Evolutionary conservation across 1,140 invertebrate genomes (phyloP).

Genomic region (Ceratitis capitata): DNA sequence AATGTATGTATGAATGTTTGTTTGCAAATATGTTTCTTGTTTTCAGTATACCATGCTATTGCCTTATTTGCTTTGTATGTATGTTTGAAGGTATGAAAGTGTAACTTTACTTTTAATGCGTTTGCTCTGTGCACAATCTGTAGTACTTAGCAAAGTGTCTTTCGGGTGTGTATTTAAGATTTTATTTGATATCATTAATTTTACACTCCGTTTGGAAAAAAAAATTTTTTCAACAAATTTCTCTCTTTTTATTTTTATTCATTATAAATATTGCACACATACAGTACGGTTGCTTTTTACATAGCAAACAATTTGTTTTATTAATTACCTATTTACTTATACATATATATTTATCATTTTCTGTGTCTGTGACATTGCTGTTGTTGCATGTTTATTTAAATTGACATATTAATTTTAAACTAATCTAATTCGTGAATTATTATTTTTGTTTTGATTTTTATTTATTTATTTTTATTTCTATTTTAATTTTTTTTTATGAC

Average conservation of each 20-base stretch:
- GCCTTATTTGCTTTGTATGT: slow-evolving; percentile 40
- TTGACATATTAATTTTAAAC: slow-evolving; percentile 32
- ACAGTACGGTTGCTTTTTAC: not conserved
- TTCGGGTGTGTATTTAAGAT: not conserved
- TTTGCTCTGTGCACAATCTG: not conserved
- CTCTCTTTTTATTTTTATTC: not conserved
- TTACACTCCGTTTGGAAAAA: not conserved
- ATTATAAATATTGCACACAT: not conserved
- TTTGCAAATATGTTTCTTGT: not conserved
- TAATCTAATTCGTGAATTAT: not conserved
- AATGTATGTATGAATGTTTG: not conserved
- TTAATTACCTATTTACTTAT: not conserved
- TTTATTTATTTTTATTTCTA: not conserved
- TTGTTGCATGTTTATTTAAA: slow-evolving; percentile 40
- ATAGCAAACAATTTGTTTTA: not conserved
- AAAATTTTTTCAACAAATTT: not conserved
- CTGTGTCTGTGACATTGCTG: not conserved
- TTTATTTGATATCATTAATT: not conserved
- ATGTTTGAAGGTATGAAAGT: not conserved
- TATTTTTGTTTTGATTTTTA: slow-evolving; percentile 5
- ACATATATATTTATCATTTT: not conserved
- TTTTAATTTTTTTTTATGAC: not conserved
- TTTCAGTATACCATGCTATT: slow-evolving; percentile 42
- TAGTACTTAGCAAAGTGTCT: not conserved
- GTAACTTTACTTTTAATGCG: not conserved